Evolutionary conservation across 2,113 vertebrate genomes (phyloP).

Genomic region (Fregetta grallaria): DNA sequence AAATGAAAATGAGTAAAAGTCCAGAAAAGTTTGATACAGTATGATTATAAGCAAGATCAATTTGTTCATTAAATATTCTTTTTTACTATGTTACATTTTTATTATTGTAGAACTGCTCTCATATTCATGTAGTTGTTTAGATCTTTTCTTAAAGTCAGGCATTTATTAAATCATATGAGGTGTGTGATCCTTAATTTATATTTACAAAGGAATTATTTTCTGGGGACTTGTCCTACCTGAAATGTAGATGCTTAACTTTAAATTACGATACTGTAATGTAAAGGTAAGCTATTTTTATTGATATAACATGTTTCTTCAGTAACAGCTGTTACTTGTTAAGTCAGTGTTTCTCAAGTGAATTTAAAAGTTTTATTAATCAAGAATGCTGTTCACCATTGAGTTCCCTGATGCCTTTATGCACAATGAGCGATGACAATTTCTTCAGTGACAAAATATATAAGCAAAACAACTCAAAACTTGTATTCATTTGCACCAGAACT

Average conservation of each 20-base stretch:
- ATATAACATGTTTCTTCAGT: background rate
- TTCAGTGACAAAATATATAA: background rate
- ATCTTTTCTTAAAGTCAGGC: background rate
- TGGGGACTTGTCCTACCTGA: background rate
- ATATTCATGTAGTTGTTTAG: background rate
- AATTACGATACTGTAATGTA: background rate
- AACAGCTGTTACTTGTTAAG: background rate
- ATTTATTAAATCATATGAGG: background rate
- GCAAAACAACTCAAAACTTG: background rate
- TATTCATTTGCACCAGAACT: background rate
- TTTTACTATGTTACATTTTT: background rate
- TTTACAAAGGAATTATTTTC: background rate
- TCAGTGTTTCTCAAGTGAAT: background rate
- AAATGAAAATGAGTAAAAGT: background rate
- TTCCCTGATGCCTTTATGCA: background rate
- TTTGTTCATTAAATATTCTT: background rate
- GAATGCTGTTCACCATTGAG: background rate
- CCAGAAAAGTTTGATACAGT: background rate
- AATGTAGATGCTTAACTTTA: background rate
- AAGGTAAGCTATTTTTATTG: background rate
- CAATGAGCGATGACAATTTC: background rate
- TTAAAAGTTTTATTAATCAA: background rate
- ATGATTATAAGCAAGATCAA: background rate
- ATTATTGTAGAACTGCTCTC: background rate
- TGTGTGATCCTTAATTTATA: background rate